Evolutionary conservation across 2,113 vertebrate species (phyloP).

Genomic region (Misgurnus mizolepis): DNA sequence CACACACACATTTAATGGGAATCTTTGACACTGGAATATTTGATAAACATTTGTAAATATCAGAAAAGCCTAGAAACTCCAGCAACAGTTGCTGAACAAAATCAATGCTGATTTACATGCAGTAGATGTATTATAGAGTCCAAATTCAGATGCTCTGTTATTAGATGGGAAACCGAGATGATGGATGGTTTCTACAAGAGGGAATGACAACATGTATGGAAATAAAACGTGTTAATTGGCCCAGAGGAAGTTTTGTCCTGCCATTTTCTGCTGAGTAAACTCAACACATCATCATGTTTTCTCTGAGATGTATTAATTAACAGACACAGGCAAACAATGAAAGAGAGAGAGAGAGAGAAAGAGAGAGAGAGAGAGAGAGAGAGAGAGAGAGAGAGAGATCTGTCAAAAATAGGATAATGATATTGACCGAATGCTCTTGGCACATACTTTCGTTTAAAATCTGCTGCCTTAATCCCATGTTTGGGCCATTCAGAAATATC

Average conservation of each 20-base stretch:
- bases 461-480: too few relatives aligned
- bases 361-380: too few relatives aligned
- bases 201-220: slow-evolving; percentile 10
- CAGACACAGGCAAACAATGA: slow-evolving; percentile 61
- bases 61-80: background rate
- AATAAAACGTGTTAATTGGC: background rate
- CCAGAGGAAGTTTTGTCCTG: slow-evolving; percentile 10
- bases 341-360: slow-evolving; percentile 57
- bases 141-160: background rate
- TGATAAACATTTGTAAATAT: background rate
- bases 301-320: slow-evolving; percentile 72
- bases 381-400: background rate
- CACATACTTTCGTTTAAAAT: too few relatives aligned
- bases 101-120: background rate
- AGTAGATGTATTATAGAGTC: background rate
- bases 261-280: slow-evolving; percentile 43
- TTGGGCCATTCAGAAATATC: too few relatives aligned
- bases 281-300: slow-evolving; percentile 68
- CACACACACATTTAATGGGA: slow-evolving; percentile 20
- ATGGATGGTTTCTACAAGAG: slow-evolving; percentile 12
- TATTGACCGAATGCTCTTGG: too few relatives aligned
- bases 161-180: background rate
- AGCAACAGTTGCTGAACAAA: background rate
- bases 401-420: background rate
- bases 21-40: too few relatives aligned